phyloP scores from a whole-genome alignment of 1,140 invertebrate species.

The Philopotamus ludificatus region DNA sequence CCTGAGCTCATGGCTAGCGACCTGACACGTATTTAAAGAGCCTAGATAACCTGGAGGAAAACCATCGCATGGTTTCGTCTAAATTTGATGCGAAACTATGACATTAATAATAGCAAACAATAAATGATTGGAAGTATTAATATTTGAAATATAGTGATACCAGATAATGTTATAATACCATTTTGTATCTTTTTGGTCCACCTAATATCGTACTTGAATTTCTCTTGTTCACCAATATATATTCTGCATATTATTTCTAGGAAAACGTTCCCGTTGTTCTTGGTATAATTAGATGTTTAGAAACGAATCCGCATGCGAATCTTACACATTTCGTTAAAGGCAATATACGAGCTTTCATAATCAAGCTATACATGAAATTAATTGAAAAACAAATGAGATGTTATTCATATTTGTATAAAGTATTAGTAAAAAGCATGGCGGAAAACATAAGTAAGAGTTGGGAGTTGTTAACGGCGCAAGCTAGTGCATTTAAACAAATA shows the following conservation, averaged over 20 bases:
- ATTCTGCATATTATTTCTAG: not conserved
- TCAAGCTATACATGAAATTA: conserved; percentile 10
- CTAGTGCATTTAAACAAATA: conserved; percentile 17
- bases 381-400: conserved; percentile 4
- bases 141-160: no score
- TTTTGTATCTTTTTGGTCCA: no score
- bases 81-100: not conserved
- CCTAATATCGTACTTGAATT: no score
- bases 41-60: no score
- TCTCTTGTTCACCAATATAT: no score
- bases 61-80: no score
- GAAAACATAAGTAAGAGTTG: not conserved
- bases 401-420: conserved; percentile 12
- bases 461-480: conserved; percentile 11
- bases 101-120: no score
- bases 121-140: no score
- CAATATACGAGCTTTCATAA: not conserved
- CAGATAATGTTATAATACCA: no score
- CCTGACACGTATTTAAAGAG: no score
- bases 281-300: no score
- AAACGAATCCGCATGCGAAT: not conserved
- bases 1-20: no score
- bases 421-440: conserved; percentile 1
- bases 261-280: conserved; percentile 10
- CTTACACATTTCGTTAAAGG: not conserved